Base-by-base conservation (phyloP, 2,888 invertebrate genomes). In the Caenorhabditis sp. region DNA sequence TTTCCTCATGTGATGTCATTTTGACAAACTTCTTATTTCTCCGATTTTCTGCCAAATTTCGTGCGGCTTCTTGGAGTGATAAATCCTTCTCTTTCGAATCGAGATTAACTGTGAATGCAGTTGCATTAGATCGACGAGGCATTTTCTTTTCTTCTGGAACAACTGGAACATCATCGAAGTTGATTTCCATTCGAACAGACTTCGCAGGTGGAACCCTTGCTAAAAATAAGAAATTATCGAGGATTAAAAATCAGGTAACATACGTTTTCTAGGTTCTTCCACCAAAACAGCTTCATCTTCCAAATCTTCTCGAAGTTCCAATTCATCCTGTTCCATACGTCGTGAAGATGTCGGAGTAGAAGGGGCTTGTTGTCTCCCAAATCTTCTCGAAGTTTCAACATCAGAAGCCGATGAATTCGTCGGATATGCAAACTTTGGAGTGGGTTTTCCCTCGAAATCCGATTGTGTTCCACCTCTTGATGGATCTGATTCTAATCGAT, bases 171-270 rank as follows among this genome's bases (percentile, higher is more conserved):
- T 68, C 67, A 17, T 66, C 71, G 31, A 82, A 79, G 26, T 80
- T 77, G 53, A 82, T 77, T 50, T 82, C 82, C 82, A 82, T 82
- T 57, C 80, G 62, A 7, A 82, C 75, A 20, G 80, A 76, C 53
- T 71, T 70, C 23, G 77, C n/a, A 2, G 73, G 68, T 68, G 73
- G 65, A 60, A 31, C 53, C 0, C 49, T 21, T 17, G 57, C 64
- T 70, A 38, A 25, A 68, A 70, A 58, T 17, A 20, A 43, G 2
- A 27, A 17, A 50, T 10, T 50, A 10, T 53, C 23, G 4, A 53
- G 23, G 8, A 5, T 53, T 21, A 23, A 23, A 53, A 56, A 53
- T 8, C 7, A 26, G 5, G 5, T 10, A 43, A 43, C 43, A 10
- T 14, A 56, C 56, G 56, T 56, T 56, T 56, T 17, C 10, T 56